Evolutionary conservation across 2,888 invertebrate species (phyloP).

Genomic region (Yponomeuta plumbellus): DNA sequence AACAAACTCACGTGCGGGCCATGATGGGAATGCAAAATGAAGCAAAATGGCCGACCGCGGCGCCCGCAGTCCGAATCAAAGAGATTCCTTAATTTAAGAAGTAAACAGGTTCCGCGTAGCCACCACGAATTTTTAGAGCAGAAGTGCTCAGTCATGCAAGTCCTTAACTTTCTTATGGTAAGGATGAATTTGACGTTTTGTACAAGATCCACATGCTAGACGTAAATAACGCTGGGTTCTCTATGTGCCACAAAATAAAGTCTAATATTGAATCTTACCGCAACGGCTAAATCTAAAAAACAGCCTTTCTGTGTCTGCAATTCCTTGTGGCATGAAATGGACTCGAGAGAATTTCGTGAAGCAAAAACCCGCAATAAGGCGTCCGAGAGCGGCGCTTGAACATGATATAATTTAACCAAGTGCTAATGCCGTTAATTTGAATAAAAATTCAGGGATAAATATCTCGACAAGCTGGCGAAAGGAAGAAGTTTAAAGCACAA

Average conservation of each 20-base stretch:
- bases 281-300: background rate
- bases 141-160: background rate
- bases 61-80: constrained; percentile 12
- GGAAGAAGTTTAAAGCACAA: too few relatives aligned
- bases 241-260: too few relatives aligned
- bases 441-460: background rate
- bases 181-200: too few relatives aligned
- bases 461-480: background rate
- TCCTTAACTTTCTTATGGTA: too few relatives aligned
- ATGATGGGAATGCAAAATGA: constrained; percentile 11
- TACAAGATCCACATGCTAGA: too few relatives aligned
- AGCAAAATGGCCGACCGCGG: constrained; percentile 11
- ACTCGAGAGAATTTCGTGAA: background rate
- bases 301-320: background rate
- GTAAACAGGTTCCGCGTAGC: constrained; percentile 6
- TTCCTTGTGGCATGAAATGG: background rate
- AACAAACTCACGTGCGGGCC: background rate
- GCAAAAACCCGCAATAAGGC: background rate
- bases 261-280: too few relatives aligned
- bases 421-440: background rate
- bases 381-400: background rate
- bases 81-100: constrained; percentile 12
- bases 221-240: too few relatives aligned
- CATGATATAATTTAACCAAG: background rate
- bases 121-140: background rate